A percentile compares a stretch with the other conserved stretches of the same genome.
Conservation (phyloP, 92 coral and sea anemone genomes). For the Epizoanthus stellaris region DNA sequence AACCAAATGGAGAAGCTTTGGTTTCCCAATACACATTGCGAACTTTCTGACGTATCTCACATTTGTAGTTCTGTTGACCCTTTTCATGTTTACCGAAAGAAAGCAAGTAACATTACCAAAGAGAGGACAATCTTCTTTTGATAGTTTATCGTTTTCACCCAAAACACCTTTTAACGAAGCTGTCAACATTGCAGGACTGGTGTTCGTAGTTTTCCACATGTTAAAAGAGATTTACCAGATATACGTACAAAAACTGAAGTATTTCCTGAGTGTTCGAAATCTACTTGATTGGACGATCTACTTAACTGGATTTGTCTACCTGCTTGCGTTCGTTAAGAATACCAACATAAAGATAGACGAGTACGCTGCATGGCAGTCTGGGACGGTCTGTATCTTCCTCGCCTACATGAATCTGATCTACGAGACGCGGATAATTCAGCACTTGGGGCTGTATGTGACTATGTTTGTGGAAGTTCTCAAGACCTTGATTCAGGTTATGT, state of each 20-base stretch:
- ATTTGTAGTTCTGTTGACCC: constrained; percentile 54
- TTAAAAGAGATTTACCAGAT: constrained; percentile 64
- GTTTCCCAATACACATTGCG: constrained; percentile 54
- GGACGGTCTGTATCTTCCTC: constrained; percentile 65
- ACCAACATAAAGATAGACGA: constrained; percentile 33
- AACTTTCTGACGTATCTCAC: constrained; percentile 55
- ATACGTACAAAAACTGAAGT: constrained; percentile 40
- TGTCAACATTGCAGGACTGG: constrained; percentile 40
- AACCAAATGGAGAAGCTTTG: constrained; percentile 73
- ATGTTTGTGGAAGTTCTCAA: constrained; percentile 79
- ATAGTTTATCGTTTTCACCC: constrained; percentile 13
- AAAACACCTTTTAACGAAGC: constrained; percentile 4
- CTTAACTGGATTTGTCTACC: constrained; percentile 44
- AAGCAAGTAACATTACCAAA: constrained; percentile 13
- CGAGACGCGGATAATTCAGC: constrained; percentile 55
- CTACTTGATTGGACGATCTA: constrained; percentile 58
- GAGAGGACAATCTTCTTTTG: neutral
- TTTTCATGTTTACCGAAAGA: constrained; percentile 63
- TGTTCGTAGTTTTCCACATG: constrained; percentile 51
- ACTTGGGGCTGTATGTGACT: constrained; percentile 78
- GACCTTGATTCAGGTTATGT: constrained; percentile 65
- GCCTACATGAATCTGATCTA: constrained; percentile 73
- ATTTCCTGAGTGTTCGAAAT: constrained; percentile 58
- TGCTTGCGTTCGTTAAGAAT: constrained; percentile 48
- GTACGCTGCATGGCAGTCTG: constrained; percentile 62